Evolutionary conservation across 2,888 invertebrate genomes (phyloP).

Genomic region (Congeria kusceri): DNA sequence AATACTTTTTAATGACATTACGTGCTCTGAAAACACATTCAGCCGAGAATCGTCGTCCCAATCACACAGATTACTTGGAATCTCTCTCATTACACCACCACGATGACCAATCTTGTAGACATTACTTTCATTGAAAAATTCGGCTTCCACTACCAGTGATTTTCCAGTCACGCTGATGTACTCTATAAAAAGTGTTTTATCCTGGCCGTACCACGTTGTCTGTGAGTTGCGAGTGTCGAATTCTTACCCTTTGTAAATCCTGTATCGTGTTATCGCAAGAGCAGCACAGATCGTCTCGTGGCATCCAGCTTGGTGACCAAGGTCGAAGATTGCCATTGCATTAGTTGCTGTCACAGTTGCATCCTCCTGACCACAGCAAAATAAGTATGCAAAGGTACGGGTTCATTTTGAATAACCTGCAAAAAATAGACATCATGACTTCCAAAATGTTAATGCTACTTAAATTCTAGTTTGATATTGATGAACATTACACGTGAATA

Average conservation of each 20-base stretch:
- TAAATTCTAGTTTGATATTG: too few relatives aligned
- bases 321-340: too few relatives aligned
- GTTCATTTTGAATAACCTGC: too few relatives aligned
- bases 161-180: slow-evolving; percentile 25
- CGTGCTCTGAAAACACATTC: background rate
- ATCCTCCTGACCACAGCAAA: too few relatives aligned
- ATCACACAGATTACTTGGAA: slow-evolving; percentile 42
- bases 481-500: too few relatives aligned
- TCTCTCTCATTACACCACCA: slow-evolving; percentile 24
- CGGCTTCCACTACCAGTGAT: slow-evolving; percentile 11
- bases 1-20: background rate
- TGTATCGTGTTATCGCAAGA: too few relatives aligned
- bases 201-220: slow-evolving; percentile 19
- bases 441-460: too few relatives aligned
- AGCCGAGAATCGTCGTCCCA: slow-evolving; percentile 22
- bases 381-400: too few relatives aligned
- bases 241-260: background rate
- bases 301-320: too few relatives aligned
- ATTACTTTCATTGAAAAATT: background rate
- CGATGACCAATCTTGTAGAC: slow-evolving; percentile 23
- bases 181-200: slow-evolving; percentile 28
- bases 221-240: slow-evolving; percentile 17
- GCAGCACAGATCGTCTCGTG: too few relatives aligned
- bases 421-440: too few relatives aligned
- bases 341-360: too few relatives aligned